Conservation (phyloP, 2,888 invertebrate species). For the Doris montereyensis region DNA sequence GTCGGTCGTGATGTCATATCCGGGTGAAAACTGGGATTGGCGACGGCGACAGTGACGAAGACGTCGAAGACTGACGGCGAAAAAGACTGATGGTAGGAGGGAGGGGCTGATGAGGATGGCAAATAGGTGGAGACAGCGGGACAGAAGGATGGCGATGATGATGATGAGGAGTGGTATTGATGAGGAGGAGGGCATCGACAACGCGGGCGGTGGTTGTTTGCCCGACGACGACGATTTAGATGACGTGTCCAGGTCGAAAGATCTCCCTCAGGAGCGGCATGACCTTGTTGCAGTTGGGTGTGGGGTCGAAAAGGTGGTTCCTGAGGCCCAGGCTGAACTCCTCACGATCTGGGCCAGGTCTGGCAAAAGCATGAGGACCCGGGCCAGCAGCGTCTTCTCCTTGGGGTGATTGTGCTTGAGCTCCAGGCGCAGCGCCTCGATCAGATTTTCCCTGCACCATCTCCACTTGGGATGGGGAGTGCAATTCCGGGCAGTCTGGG, state of each 20-base stretch:
- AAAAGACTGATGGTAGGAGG: background rate
- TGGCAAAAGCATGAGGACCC: conserved; percentile 59
- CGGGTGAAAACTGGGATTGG: too few species aligned
- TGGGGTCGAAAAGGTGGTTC: conserved; percentile 51
- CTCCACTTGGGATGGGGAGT: conserved; percentile 48
- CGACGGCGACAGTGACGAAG: background rate
- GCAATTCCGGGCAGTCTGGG: conserved; percentile 23
- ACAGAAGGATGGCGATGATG: background rate
- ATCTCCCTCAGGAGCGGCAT: conserved; percentile 61
- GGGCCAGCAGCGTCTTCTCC: conserved; percentile 54
- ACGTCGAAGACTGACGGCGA: background rate
- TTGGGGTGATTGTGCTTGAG: conserved; percentile 65
- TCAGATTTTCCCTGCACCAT: conserved; percentile 55
- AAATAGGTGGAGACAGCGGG: background rate
- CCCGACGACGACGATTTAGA: background rate
- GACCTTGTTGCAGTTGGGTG: conserved; percentile 50
- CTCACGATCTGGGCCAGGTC: conserved; percentile 60
- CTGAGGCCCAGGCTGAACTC: conserved; percentile 56
- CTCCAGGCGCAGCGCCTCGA: conserved; percentile 60
- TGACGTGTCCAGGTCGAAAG: conserved; percentile 49
- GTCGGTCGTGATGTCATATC: too few species aligned
- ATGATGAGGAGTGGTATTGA: background rate
- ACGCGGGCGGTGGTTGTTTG: background rate
- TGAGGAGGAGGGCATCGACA: background rate
- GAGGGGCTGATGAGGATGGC: background rate